Base-by-base conservation (phyloP, 2,797 vertebrate genomes). In the Tinamus major region DNA sequence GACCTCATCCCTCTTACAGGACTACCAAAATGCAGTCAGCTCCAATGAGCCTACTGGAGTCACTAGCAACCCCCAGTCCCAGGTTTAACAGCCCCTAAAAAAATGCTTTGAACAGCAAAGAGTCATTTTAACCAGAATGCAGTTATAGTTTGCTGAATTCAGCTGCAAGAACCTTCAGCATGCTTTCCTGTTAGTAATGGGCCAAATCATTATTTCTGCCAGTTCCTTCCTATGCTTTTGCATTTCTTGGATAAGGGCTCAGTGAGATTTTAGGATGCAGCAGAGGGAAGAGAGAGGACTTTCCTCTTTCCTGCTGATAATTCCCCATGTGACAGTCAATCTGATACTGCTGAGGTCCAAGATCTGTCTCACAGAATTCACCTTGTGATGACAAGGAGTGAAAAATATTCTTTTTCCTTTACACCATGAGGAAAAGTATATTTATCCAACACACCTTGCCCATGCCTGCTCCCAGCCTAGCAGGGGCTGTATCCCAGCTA, bases 241-340 rank as follows among this genome's bases (percentile, higher is more conserved):
- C 31, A 17, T 5, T 84, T 81, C 80, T 72, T 49, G 44, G 31
- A 18, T 80, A 78, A 83, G 49, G n/a, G 81, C 63, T 53, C 61
- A 35, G 85, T 68, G 56, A 93, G 41, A 13, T 85, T 92, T 91
- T 68, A 85, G 64, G 68, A 91, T 88, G 56, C 27, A 90, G 67
- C 0, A 3, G 29, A 29, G 74, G 35, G 35, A 53, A 84, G 58
- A 88, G 76, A 64, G 0, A 44, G 69, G 41, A 0, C 29, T 29
- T 67, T 78, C 13, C 37, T 82, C 33, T 82, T 27, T 92, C 21
- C 48, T 89, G 88, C 86, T 88, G 90, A 69, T 94, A 92, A 79
- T 77, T 87, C 67, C 68, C 56, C 26, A 68, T 53, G 68, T 61
- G 78, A 56, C 41, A 85, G 92, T 90, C 87, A 91, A 71, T 90